phyloP scores from a whole-genome alignment of 2,888 invertebrate genomes.

The Baronia brevicornis region DNA sequence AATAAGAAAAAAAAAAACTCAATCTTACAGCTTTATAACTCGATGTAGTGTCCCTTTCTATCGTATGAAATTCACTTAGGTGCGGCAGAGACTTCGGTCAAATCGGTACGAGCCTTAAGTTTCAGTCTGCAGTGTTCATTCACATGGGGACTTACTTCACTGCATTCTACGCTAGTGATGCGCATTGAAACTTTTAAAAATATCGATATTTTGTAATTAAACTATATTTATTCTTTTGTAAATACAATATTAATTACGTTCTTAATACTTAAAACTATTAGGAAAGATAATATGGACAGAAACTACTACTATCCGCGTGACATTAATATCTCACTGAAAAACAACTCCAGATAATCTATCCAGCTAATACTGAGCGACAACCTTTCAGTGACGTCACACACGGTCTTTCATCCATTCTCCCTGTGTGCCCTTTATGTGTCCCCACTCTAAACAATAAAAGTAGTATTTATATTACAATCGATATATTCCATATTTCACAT shows the following conservation, averaged over 20 bases:
- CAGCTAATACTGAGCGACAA: too few relatives aligned
- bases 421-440: too few relatives aligned
- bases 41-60: constrained; percentile 28
- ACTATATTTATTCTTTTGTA: background rate
- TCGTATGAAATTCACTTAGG: constrained; percentile 10
- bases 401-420: too few relatives aligned
- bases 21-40: constrained; percentile 59
- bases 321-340: too few relatives aligned
- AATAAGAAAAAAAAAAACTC: constrained; percentile 23
- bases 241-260: too few relatives aligned
- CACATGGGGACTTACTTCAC: constrained; percentile 58
- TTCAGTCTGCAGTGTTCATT: constrained; percentile 58
- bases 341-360: too few relatives aligned
- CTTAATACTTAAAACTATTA: too few relatives aligned
- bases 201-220: constrained; percentile 18
- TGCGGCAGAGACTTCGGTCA: constrained; percentile 8
- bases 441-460: too few relatives aligned
- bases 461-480: too few relatives aligned
- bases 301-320: too few relatives aligned
- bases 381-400: too few relatives aligned
- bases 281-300: too few relatives aligned
- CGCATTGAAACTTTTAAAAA: constrained; percentile 4
- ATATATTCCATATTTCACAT: constrained; percentile 19
- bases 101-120: constrained; percentile 28
- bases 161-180: constrained; percentile 63